phyloP scores from a whole-genome alignment of 2,113 vertebrate species.

The Scatophagus argus region DNA sequence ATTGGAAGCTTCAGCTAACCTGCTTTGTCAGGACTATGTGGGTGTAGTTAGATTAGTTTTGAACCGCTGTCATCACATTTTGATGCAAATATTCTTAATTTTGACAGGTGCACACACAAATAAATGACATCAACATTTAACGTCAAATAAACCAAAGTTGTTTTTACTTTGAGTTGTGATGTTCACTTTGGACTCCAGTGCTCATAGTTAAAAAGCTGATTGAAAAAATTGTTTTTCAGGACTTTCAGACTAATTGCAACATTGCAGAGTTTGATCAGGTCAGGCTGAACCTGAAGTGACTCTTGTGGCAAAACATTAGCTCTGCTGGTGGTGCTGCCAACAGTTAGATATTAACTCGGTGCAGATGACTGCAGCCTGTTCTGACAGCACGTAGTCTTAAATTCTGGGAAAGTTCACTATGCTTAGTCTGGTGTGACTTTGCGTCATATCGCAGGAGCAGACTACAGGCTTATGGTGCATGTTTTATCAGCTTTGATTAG shows the following conservation, averaged over 20 bases:
- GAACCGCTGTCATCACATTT: constrained; percentile 5
- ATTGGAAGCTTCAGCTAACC: neutral
- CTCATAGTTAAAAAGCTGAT: neutral
- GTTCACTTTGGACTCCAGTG: neutral
- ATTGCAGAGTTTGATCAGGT: too few species aligned
- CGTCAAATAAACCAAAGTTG: neutral
- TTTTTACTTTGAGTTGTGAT: neutral
- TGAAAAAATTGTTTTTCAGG: neutral
- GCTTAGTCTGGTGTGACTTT: neutral
- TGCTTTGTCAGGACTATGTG: neutral
- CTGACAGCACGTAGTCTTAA: constrained; percentile 9
- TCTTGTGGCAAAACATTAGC: constrained; percentile 36
- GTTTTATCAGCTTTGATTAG: constrained; percentile 40
- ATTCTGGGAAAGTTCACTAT: neutral
- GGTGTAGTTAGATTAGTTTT: neutral
- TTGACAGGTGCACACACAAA: neutral
- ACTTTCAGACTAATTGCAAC: neutral
- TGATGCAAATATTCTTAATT: constrained; percentile 5
- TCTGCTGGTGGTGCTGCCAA: constrained; percentile 19
- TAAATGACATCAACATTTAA: neutral
- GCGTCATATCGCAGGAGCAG: constrained; percentile 23
- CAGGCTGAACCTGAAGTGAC: neutral
- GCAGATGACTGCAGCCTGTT: constrained; percentile 19
- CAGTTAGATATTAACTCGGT: constrained; percentile 43
- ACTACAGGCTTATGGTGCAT: constrained; percentile 2